Evolutionary conservation across 2,888 invertebrate genomes (phyloP).

Genomic region (Anarsia innoxiella): DNA sequence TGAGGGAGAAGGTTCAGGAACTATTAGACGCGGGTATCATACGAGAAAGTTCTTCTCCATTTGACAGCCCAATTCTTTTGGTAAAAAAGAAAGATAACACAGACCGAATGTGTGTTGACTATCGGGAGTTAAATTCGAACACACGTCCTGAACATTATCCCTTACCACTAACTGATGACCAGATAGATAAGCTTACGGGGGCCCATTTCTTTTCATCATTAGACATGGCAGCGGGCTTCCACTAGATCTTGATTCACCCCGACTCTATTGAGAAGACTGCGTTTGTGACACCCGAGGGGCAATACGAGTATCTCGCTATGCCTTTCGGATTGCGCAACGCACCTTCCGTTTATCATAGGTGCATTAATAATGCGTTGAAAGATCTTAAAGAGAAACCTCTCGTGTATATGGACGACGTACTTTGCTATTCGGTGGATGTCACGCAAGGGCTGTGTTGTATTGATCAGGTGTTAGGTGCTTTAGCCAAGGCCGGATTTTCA

Average conservation of each 20-base stretch:
- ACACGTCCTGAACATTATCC: too few species aligned
- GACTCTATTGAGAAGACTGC: constrained; percentile 17
- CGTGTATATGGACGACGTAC: constrained; percentile 1
- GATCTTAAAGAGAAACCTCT: not conserved
- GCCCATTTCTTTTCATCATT: not conserved
- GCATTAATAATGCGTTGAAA: constrained; percentile 22
- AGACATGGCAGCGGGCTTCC: constrained; percentile 7
- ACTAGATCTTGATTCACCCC: constrained; percentile 20
- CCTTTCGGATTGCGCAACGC: not conserved
- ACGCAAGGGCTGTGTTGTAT: not conserved
- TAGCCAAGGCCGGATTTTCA: not conserved
- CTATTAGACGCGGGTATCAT: constrained; percentile 3
- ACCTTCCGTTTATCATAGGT: not conserved
- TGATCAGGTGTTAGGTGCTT: not conserved
- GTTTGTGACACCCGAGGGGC: too few species aligned
- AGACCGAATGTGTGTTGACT: too few species aligned
- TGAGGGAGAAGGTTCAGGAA: constrained; percentile 1
- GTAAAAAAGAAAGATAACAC: not conserved
- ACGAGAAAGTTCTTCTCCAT: constrained; percentile 5
- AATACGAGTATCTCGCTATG: too few species aligned
- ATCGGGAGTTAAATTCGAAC: too few species aligned
- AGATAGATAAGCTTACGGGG: constrained; percentile 1
- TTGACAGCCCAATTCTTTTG: constrained; percentile 2
- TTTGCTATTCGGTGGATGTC: not conserved
- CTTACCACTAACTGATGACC: too few species aligned